phyloP scores from a whole-genome alignment of 1,140 invertebrate genomes.

The Hylyphantes graminicola region DNA sequence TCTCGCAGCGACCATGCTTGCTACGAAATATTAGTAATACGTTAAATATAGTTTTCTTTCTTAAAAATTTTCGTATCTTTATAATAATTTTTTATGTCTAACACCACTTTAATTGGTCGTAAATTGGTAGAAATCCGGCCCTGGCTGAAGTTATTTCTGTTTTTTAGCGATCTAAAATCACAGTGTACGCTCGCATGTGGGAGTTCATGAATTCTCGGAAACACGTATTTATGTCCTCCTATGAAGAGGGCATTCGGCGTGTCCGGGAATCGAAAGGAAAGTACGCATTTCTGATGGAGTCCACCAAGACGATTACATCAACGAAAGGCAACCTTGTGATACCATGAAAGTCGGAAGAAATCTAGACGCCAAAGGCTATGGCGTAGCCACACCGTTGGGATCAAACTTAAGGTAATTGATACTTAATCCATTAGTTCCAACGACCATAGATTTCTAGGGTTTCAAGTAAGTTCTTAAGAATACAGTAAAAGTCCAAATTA shows the following conservation, averaged over 20 bases:
- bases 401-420: conserved; percentile 64
- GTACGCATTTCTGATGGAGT: conserved; percentile 74
- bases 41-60: too few relatives aligned
- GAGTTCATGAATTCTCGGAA: conserved; percentile 67
- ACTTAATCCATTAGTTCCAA: not conserved
- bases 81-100: too few relatives aligned
- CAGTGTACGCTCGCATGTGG: conserved; percentile 73
- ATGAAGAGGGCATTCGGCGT: conserved; percentile 68
- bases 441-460: not conserved
- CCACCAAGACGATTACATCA: conserved; percentile 68
- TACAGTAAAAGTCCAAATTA: not conserved
- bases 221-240: conserved; percentile 68
- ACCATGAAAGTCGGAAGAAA: conserved; percentile 74
- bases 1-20: too few relatives aligned
- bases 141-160: not conserved
- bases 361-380: conserved; percentile 70
- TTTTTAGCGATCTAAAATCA: conserved; percentile 69
- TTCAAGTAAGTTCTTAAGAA: not conserved
- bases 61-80: too few relatives aligned
- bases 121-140: too few relatives aligned
- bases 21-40: too few relatives aligned
- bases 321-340: conserved; percentile 73
- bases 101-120: too few relatives aligned
- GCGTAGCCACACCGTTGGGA: conserved; percentile 69
- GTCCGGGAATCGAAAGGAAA: conserved; percentile 70